Base-by-base conservation (phyloP, 30 jellyfish, hydroid and myxozoan genomes). In the Cassiopea andromeda region DNA sequence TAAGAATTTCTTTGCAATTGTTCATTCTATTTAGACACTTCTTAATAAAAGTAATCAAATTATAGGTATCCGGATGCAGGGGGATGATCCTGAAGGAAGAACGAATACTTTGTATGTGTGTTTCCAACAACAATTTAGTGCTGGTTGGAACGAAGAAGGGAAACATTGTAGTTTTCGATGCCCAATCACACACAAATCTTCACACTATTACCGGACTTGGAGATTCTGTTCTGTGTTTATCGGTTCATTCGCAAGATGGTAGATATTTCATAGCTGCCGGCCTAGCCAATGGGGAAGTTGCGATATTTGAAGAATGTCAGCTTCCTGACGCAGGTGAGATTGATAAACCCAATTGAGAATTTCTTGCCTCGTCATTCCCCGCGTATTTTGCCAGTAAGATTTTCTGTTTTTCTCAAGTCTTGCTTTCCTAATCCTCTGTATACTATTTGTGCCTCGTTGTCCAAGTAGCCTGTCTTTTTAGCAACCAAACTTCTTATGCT, bases 71-170 rank as follows among this genome's bases (percentile, higher is more conserved):
- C 1, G 94, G 93, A 6, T 91, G 97, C 76, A 91, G 92, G 57
- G 99, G 99, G 15, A 90, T 92, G 85, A 68, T 95, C 72, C 92
- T 92, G 46, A 84, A 75, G 59, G 85, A 73, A 74, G 95, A 94
- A 27, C 94, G 97, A 13, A 88, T 95, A 69, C 91, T 95, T 16
- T 90, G 99, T 88, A 95, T 95, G 94, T 84, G 91, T 60, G 76
- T 94, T 15, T 46, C 66, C 10, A n/a, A 50, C 7, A 69, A 88
- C 50, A 50, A 64, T 18, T 69, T 87, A 54, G 68, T 95, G 27
- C n/a, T 91, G 48, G 95, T 91, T 82, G 99, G 99, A 48, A 95
- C 99, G 7, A 68, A 77, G 73, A 83, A 91, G 69, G 97, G 98
- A 54, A 61, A 73, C 67, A 64, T 95, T 38, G 54, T 92, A 8